Base-by-base conservation (phyloP, 2,888 invertebrate species). In the Polydrusus pterygomalis region DNA sequence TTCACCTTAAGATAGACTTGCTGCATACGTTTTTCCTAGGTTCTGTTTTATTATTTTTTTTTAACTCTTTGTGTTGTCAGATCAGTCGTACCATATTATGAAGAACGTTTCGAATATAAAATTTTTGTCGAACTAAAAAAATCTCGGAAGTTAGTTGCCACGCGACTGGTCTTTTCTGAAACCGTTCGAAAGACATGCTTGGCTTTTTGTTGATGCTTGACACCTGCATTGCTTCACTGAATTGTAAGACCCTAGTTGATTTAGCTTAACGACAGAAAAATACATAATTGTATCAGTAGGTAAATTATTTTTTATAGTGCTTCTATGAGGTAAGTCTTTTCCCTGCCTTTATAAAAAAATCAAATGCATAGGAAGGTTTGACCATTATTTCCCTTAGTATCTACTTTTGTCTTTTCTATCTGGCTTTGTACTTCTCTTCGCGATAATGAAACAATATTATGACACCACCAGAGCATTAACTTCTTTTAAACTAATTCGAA, bases 101-200 rank as follows among this genome's bases (percentile, higher is more conserved):
- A 47, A 20, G 18, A 13, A 51, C 45, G 20, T 20, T 70, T 38
- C 40, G 60, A 51, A 51, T 56, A 70, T 63, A 38, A 70, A 75
- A 49, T 65, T 65, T 56, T 47, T 47, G 8, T 17, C 17, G 47
- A 73, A 63, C 20, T 18, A 10, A 47, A 71, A 69, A 70, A 43
- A 62, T 49, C 78, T 80, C 81, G 82, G 84, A 86, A 88, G 90
- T 90, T 90, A 90, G 90, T 91, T 91, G 90, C 90, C 90, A 90
- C 86, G 85, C 86, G 91, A 91, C 90, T 91, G 91, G 91, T 91
- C 91, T 91, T 91, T 91, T 91, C 91, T 91, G 91, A 91, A 91
- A 91, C 90, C 88, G 88, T 90, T 89, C 82, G 83, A 82, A 81
- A 82, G 78, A 82, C 87, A 87, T 88, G 87, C 86, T 87, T 84